A percentile compares a stretch with the other conserved stretches of the same genome.
phyloP scores from a whole-genome alignment of 2,888 invertebrate species.

The Coecobrya sp. region DNA sequence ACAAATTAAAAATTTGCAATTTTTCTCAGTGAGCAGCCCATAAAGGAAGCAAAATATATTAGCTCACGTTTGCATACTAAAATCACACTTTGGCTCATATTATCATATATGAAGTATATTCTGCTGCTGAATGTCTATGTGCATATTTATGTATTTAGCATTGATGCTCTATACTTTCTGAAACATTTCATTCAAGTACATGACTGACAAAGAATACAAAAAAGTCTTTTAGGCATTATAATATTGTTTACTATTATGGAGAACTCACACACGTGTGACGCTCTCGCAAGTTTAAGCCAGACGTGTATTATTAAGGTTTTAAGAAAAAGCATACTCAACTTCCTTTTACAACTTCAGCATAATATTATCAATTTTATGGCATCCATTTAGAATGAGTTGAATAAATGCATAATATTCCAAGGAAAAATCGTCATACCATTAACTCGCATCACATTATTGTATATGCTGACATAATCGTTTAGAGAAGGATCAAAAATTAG shows the following conservation, averaged over 20 bases:
- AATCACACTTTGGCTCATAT: conserved; percentile 31
- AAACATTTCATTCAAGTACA: conserved; percentile 40
- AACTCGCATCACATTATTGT: background rate
- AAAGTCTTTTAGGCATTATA: conserved; percentile 33
- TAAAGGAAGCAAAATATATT: conserved; percentile 76
- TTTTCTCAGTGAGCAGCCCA: conserved; percentile 59
- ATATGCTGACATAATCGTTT: conserved; percentile 69
- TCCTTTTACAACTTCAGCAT: conserved; percentile 56
- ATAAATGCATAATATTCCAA: conserved; percentile 57
- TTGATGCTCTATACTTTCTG: background rate
- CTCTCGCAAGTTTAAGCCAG: background rate
- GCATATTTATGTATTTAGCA: background rate
- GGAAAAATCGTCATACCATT: conserved; percentile 39
- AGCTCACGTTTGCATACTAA: conserved; percentile 76
- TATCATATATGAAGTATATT: background rate
- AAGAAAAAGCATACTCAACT: conserved; percentile 48
- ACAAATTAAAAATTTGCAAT: conserved; percentile 76
- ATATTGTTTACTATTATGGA: conserved; percentile 48
- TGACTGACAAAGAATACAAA: conserved; percentile 45
- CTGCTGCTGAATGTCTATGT: background rate
- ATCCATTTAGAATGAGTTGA: conserved; percentile 64
- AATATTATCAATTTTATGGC: conserved; percentile 73
- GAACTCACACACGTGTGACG: conserved; percentile 35
- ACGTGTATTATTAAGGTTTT: background rate
- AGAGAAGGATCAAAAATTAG: conserved; percentile 47